A percentile compares a stretch with the other conserved stretches of the same genome.
Conservation (phyloP, 2,113 vertebrate genomes). For the Chitala chitala region DNA sequence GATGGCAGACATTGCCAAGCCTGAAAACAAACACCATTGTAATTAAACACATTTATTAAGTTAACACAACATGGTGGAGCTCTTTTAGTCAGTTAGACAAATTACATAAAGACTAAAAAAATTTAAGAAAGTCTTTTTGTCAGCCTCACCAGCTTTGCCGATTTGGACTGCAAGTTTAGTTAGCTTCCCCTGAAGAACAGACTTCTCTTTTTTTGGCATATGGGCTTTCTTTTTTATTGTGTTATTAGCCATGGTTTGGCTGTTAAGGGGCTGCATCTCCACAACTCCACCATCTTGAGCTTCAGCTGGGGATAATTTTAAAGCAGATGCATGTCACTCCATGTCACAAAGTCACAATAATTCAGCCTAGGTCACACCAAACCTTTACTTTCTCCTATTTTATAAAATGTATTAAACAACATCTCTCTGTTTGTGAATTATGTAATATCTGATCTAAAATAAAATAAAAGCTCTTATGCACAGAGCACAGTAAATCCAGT, state of each 20-base stretch:
- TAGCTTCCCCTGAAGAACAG: slow-evolving; percentile 94
- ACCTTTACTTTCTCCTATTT: not conserved
- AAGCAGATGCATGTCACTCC: not conserved
- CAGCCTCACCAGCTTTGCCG: slow-evolving; percentile 86
- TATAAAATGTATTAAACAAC: too few relatives aligned
- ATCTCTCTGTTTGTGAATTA: too few relatives aligned
- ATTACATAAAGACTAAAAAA: too few relatives aligned
- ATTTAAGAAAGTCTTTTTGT: not conserved
- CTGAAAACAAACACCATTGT: slow-evolving; percentile 49
- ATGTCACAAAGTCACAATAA: not conserved
- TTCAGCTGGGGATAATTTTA: slow-evolving; percentile 62
- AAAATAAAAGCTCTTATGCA: too few relatives aligned
- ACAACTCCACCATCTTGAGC: slow-evolving; percentile 76
- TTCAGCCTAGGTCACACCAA: not conserved
- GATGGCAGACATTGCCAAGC: slow-evolving; percentile 88
- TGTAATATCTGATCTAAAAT: too few relatives aligned
- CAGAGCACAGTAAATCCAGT: too few relatives aligned
- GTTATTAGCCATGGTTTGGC: slow-evolving; percentile 73
- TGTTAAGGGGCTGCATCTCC: slow-evolving; percentile 91
- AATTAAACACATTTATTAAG: not conserved
- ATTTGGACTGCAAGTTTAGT: slow-evolving; percentile 95
- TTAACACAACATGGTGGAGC: not conserved
- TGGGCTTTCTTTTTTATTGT: slow-evolving; percentile 83
- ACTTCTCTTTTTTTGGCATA: slow-evolving; percentile 93
- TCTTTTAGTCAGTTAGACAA: not conserved